Base-by-base conservation (phyloP, 2,113 vertebrate genomes). In the Salvator merianae region DNA sequence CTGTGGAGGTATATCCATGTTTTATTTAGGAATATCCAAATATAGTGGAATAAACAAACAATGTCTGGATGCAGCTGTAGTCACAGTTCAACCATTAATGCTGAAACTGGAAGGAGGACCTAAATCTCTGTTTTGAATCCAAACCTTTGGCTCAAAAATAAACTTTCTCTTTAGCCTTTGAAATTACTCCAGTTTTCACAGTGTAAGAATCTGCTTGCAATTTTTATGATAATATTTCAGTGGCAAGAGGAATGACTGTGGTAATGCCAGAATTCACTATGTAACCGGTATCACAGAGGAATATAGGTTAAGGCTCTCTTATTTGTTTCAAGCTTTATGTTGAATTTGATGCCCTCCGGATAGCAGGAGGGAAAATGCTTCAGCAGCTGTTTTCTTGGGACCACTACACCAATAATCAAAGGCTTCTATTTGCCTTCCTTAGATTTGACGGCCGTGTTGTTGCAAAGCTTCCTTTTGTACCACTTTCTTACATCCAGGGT, bases 381-480 rank as follows among this genome's bases (percentile, higher is more conserved):
- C 28, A 75, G 26, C 30, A 82, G 77, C 81, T 92, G 3, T 87
- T 63, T 3, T 28, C 36, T 40, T 36, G 69, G 40, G 87, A 77
- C 84, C 7, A 63, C 50, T 92, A 55, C 24, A 7, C 7, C 24
- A 68, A 62, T 77, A 81, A 86, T 8, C 47, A 40, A 86, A 63
- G 63, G 66, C 26, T 86, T 81, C 93, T 32, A 79, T 90, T 62
- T 86, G 83, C 75, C 69, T 83, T 81, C 26, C 88, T 70, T 92
- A 99, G 98, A 95, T 99, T 99, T 91, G 99, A 99, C 81, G 99
- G 98, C 4, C 93, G 99, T 87, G 99, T 99, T 9, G 99, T 99
- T 78, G 99, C 99, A 86, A 99, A 98, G 89, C 94, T 99, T 77
- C 99, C 99, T 0, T 99, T 99, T 53, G 97, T 98, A 7, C 99